Conservation (phyloP, 2,113 vertebrate species). For the Nerophis ophidion region DNA sequence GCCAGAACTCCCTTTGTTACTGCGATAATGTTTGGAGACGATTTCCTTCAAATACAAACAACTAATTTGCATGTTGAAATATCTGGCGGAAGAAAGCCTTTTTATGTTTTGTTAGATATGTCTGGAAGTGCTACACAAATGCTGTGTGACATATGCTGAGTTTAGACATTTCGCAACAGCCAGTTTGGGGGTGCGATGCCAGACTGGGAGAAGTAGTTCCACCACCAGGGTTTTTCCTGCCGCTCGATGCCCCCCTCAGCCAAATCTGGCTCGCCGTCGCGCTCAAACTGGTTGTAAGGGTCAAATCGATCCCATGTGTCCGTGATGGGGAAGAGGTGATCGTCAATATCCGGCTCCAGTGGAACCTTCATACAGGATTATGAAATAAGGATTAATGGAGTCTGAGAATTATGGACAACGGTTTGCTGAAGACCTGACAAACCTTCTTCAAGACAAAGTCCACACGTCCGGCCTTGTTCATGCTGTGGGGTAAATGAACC, state of each 20-base stretch:
- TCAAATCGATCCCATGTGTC: slow-evolving; percentile 68
- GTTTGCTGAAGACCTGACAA: neutral
- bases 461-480: slow-evolving; percentile 79
- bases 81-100: neutral
- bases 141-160: neutral
- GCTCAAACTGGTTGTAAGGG: slow-evolving; percentile 75
- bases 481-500: slow-evolving; percentile 76
- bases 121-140: slow-evolving; percentile 11
- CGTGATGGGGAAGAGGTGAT: slow-evolving; percentile 63
- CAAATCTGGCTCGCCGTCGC: slow-evolving; percentile 41
- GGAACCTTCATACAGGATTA: slow-evolving; percentile 47
- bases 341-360: slow-evolving; percentile 61
- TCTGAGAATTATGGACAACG: no score
- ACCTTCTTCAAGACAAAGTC: slow-evolving; percentile 82
- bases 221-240: slow-evolving; percentile 94
- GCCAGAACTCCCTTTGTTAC: no score
- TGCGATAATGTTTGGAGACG: neutral
- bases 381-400: no score
- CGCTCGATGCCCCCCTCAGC: slow-evolving; percentile 47
- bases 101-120: slow-evolving; percentile 7
- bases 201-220: slow-evolving; percentile 87
- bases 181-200: slow-evolving; percentile 80
- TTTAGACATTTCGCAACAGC: slow-evolving; percentile 81
- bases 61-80: no score
- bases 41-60: slow-evolving; percentile 1